phyloP scores from a whole-genome alignment of 1,140 invertebrate genomes.

The Aphelinus atriplicis region DNA sequence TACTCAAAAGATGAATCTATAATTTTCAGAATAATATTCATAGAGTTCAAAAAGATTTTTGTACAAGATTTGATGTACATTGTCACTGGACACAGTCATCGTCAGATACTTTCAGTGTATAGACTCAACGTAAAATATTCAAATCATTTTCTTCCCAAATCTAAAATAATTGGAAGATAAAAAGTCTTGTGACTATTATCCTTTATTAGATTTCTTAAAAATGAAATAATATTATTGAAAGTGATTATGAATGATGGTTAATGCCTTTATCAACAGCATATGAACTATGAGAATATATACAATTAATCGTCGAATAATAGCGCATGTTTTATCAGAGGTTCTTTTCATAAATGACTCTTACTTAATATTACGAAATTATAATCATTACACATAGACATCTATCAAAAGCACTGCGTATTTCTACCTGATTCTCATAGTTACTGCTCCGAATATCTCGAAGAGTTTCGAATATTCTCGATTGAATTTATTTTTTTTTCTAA shows the following conservation, averaged over 20 bases:
- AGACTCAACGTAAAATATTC: too few relatives aligned
- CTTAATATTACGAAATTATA: slow-evolving; percentile 31
- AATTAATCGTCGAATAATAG: slow-evolving; percentile 32
- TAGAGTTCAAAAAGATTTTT: too few relatives aligned
- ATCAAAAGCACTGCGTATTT: slow-evolving; percentile 10
- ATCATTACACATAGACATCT: slow-evolving; percentile 32
- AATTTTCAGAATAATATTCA: slow-evolving; percentile 3
- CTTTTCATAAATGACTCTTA: neutral
- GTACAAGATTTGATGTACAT: too few relatives aligned
- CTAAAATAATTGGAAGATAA: slow-evolving; percentile 21
- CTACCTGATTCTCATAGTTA: too few relatives aligned
- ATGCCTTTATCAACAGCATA: neutral
- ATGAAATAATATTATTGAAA: slow-evolving; percentile 7
- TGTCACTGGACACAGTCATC: too few relatives aligned
- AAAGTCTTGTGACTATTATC: slow-evolving; percentile 19
- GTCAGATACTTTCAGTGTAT: too few relatives aligned
- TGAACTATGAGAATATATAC: slow-evolving; percentile 28
- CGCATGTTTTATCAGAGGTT: slow-evolving; percentile 15
- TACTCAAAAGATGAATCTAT: too few relatives aligned
- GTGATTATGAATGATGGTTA: slow-evolving; percentile 16
- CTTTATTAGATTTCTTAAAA: slow-evolving; percentile 12
- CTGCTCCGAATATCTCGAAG: too few relatives aligned
- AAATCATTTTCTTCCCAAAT: neutral
- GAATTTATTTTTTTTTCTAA: too few relatives aligned
- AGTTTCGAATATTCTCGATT: too few relatives aligned